Evolutionary conservation across 2,888 invertebrate genomes (phyloP), one percentile per base, ranked within the genome.

Genomic region (Iselma pallidipennis): DNA sequence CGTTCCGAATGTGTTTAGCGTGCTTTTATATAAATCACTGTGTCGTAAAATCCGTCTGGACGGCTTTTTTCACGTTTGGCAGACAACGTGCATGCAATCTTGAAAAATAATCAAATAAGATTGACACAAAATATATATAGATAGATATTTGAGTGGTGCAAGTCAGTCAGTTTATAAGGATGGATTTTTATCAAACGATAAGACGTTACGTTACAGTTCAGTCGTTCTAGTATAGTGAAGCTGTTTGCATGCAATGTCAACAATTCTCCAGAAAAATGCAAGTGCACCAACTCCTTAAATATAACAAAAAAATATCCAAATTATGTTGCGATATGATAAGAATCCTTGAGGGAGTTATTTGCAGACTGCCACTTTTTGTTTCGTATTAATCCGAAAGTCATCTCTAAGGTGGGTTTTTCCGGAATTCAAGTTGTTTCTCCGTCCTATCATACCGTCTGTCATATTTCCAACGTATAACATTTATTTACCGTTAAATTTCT

Each of bases 11-110:
- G 14, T 61, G 56, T 61, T 57, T 53, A 49, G 23, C 28, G 53
- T 60, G 57, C 56, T 56, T 52, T 57, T 37, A 37, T 16, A 50
- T 61, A 61, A 70, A 68, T 70, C 70, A 70, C 63, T 67, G 64
- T 66, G 63, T 68, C 68, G 68, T 70, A 68, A 70, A 70, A 70
- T 66, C 59, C 68, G 70, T 70, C 70, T 68, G 70, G 70, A 66
- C 66, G 64, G 70, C 64, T 66, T 67, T 68, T 67, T 68, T 59
- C n/a, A n/a, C n/a, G n/a, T n/a, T n/a, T n/a, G n/a, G n/a, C n/a
- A 57, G 56, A 53, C 53, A 58, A 58, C 60, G 42, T 45, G 50
- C 58, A 48, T 58, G 64, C 64, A 61, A 55, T 61, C 55, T 57
- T 33, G 26, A 53, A 52, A 59, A 52, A 59, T 59, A 51, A 63